A percentile compares a stretch with the other conserved stretches of the same genome.
Evolutionary conservation across 2,888 invertebrate genomes (phyloP).

Genomic region (Thyatira batis): DNA sequence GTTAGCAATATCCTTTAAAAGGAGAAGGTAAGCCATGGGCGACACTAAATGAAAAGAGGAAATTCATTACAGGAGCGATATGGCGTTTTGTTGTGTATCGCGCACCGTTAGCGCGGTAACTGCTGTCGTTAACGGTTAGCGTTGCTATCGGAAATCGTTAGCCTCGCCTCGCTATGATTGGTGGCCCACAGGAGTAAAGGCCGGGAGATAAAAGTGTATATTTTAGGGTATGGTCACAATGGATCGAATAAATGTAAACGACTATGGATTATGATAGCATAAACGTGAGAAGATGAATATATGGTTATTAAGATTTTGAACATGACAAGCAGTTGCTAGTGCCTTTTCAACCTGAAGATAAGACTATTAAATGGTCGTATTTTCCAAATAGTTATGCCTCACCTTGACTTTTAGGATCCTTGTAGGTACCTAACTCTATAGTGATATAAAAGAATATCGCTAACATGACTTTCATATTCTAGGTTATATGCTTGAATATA

Average conservation of each 20-base stretch:
- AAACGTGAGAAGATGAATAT: too few species aligned
- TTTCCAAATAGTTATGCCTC: too few species aligned
- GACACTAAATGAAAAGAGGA: slow-evolving; percentile 60
- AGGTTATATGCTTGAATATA: too few species aligned
- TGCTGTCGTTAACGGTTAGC: slow-evolving; percentile 56
- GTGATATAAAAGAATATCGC: too few species aligned
- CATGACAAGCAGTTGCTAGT: too few species aligned
- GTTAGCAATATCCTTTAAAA: not conserved
- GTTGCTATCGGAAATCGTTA: slow-evolving; percentile 70
- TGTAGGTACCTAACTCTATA: too few species aligned
- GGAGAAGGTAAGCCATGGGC: slow-evolving; percentile 37
- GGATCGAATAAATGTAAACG: not conserved
- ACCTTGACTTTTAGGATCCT: too few species aligned
- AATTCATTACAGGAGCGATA: slow-evolving; percentile 60
- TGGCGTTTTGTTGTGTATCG: slow-evolving; percentile 46
- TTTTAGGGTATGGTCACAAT: slow-evolving; percentile 11
- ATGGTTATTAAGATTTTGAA: too few species aligned
- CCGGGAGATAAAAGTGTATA: slow-evolving; percentile 19
- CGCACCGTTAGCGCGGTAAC: slow-evolving; percentile 51
- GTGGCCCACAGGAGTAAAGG: slow-evolving; percentile 49
- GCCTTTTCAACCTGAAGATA: too few species aligned
- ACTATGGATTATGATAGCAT: not conserved
- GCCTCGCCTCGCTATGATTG: slow-evolving; percentile 63
- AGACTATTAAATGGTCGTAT: too few species aligned
- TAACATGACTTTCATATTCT: too few species aligned